Conservation (phyloP, 2,113 vertebrate species). For the Accipiter cooperii region DNA sequence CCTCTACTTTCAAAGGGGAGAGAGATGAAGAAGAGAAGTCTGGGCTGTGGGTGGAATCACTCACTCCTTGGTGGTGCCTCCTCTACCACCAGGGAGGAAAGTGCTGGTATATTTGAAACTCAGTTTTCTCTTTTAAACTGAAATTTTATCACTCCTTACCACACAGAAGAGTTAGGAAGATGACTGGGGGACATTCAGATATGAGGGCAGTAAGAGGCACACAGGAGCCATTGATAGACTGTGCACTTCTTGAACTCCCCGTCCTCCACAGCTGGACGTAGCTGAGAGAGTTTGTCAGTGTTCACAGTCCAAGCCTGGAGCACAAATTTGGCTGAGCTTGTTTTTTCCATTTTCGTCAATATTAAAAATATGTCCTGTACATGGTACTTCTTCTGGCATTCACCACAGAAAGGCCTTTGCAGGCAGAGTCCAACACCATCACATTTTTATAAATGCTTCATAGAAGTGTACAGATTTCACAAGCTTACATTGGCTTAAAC, state of each 20-base stretch:
- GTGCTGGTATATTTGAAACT: neutral
- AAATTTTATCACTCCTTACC: neutral
- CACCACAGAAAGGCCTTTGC: neutral
- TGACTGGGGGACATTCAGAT: neutral
- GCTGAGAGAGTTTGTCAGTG: neutral
- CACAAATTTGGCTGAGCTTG: neutral
- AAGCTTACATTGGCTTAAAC: slow-evolving; percentile 38
- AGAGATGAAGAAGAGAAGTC: neutral
- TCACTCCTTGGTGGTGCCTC: neutral
- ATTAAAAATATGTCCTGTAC: neutral
- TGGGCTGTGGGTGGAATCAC: neutral
- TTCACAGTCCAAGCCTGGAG: neutral
- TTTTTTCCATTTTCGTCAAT: neutral
- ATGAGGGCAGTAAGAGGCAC: neutral
- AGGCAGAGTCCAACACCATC: neutral
- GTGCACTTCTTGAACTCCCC: neutral
- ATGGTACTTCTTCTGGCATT: neutral
- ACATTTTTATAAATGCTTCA: neutral
- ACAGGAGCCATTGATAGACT: neutral
- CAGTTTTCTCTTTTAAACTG: neutral
- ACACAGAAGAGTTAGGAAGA: neutral
- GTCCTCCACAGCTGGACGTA: rapidly evolving
- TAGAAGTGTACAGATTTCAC: neutral
- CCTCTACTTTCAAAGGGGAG: neutral
- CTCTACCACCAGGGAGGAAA: neutral